Percentiles rank a stretch among this genome's conserved stretches.
phyloP scores from a whole-genome alignment of 2,797 vertebrate species.

The Sus cebifrons region DNA sequence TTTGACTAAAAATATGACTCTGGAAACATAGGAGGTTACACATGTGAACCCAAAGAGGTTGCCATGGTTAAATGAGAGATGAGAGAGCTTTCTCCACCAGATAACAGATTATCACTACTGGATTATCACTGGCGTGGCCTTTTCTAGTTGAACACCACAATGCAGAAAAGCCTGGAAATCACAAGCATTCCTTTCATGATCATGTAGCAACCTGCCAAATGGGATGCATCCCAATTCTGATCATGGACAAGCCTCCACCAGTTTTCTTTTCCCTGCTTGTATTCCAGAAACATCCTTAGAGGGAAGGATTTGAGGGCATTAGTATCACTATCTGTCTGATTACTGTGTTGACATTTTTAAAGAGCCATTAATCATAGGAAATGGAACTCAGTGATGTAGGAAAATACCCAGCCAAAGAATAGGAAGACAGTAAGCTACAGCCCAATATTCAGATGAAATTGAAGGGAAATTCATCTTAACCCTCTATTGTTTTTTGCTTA shows the following conservation, averaged over 20 bases:
- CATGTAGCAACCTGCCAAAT: constrained; percentile 1
- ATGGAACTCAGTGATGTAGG: constrained; percentile 78
- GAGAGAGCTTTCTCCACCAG: not conserved
- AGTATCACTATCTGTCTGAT: constrained; percentile 78
- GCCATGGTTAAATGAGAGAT: constrained; percentile 29
- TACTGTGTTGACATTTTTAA: constrained; percentile 77
- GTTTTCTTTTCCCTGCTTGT: constrained; percentile 40
- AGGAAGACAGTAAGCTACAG: constrained; percentile 67
- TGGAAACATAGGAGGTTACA: not conserved
- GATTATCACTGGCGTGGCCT: not conserved
- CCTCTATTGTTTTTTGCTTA: constrained; percentile 25
- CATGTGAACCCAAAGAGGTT: not conserved
- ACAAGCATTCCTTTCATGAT: not conserved
- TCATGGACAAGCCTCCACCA: constrained; percentile 17
- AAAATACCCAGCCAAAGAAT: constrained; percentile 70
- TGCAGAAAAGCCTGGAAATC: not conserved
- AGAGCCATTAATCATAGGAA: constrained; percentile 78
- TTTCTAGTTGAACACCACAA: not conserved
- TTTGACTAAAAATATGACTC: not conserved
- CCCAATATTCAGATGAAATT: constrained; percentile 47
- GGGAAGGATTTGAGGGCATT: constrained; percentile 69
- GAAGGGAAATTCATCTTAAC: constrained; percentile 49
- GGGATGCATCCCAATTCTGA: not conserved
- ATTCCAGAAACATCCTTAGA: constrained; percentile 65
- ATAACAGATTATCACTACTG: not conserved